phyloP scores from a whole-genome alignment of 1,140 invertebrate genomes.

The Aphis craccivora region DNA sequence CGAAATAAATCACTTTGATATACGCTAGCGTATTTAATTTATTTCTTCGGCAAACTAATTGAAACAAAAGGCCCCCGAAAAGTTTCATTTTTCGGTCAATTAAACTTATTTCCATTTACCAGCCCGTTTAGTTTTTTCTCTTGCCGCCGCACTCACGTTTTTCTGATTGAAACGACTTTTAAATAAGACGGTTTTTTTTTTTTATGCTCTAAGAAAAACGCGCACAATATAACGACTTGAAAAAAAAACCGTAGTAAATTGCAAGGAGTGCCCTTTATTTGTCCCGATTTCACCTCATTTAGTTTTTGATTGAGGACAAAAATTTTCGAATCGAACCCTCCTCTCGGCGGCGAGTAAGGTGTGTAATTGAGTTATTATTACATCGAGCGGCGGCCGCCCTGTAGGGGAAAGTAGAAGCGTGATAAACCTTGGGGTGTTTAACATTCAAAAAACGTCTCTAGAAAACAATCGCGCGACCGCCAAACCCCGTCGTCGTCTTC shows the following conservation, averaged over 20 bases:
- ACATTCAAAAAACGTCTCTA: constrained; percentile 54
- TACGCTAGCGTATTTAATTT: constrained; percentile 56
- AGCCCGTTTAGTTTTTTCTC: constrained; percentile 54
- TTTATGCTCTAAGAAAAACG: constrained; percentile 32
- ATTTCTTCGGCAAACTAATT: constrained; percentile 57
- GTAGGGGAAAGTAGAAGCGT: neutral
- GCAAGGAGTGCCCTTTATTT: constrained; percentile 49
- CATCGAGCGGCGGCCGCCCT: neutral
- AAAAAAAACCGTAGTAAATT: constrained; percentile 36
- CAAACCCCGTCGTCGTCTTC: neutral
- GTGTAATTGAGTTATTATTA: constrained; percentile 57
- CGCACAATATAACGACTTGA: neutral
- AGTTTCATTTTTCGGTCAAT: constrained; percentile 58
- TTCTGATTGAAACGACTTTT: constrained; percentile 57
- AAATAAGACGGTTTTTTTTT: constrained; percentile 48
- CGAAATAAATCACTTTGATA: constrained; percentile 57
- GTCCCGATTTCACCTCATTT: constrained; percentile 55
- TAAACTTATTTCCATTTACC: constrained; percentile 58
- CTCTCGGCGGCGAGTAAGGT: neutral
- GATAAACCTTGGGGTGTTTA: constrained; percentile 46
- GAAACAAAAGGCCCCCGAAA: constrained; percentile 57
- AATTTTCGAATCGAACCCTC: constrained; percentile 53
- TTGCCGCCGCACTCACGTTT: constrained; percentile 48
- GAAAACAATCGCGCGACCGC: constrained; percentile 27
- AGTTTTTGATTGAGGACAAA: constrained; percentile 55